phyloP scores from a whole-genome alignment of 2,888 invertebrate species.

The Metallyticus violacea region DNA sequence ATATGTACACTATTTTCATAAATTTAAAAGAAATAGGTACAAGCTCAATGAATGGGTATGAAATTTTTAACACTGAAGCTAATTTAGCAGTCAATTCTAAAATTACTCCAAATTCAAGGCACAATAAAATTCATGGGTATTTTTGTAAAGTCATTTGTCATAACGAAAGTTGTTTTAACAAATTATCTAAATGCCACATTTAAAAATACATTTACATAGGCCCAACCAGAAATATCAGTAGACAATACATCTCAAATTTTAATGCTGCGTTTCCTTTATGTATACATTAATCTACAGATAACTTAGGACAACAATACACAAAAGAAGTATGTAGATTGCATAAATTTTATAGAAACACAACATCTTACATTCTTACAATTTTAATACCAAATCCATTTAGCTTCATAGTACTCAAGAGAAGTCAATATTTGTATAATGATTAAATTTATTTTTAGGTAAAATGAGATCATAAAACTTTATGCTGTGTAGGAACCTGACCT shows the following conservation, averaged over 20 bases:
- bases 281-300: no score
- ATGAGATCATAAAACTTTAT: background rate
- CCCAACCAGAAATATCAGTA: background rate
- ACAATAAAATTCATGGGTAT: conserved; percentile 17
- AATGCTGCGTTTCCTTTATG: background rate
- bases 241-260: background rate
- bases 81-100: conserved; percentile 7
- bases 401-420: background rate
- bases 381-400: background rate
- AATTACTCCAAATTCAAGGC: conserved; percentile 21
- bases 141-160: conserved; percentile 11
- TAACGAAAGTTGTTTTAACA: conserved; percentile 10
- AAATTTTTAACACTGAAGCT: conserved; percentile 9
- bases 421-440: background rate
- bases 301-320: background rate
- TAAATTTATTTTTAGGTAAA: background rate
- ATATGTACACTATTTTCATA: background rate
- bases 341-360: background rate
- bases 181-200: conserved; percentile 7
- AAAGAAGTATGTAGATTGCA: background rate
- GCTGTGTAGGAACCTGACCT: conserved; percentile 18
- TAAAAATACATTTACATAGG: background rate
- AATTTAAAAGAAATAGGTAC: conserved; percentile 12
- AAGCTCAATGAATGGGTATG: background rate
- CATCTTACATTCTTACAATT: background rate